These are phyloP conservation scores for Smutsia temminckii DNA, from an alignment of 2,797 vertebrate genomes.

Conservation along the genomic window DNA sequence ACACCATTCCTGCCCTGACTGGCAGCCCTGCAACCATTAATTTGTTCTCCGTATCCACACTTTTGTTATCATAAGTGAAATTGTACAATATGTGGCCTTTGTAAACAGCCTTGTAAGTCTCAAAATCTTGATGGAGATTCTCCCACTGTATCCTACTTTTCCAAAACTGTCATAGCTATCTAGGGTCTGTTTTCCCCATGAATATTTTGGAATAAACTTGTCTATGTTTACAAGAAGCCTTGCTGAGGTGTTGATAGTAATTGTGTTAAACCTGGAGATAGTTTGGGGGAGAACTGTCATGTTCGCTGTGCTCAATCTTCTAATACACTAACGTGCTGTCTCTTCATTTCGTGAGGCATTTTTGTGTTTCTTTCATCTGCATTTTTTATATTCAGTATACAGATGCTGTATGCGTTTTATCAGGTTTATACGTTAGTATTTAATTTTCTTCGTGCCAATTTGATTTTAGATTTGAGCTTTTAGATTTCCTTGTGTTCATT, in stretches of 20 bases:
- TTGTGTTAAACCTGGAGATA: accelerated
- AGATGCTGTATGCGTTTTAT: not conserved
- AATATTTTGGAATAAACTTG: not conserved
- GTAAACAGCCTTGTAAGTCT: not conserved
- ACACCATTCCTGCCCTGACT: not conserved
- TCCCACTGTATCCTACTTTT: not conserved
- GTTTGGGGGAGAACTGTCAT: not conserved
- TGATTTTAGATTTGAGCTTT: too few species aligned
- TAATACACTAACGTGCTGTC: not conserved
- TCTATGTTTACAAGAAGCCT: not conserved
- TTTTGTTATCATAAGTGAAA: accelerated
- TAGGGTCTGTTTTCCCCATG: not conserved
- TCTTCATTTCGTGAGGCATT: not conserved
- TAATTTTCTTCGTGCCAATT: not conserved
- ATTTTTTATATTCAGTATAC: not conserved
- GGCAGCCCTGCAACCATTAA: not conserved
- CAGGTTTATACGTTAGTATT: not conserved
- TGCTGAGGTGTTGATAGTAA: not conserved
- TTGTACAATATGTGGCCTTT: not conserved
- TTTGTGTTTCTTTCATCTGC: not conserved
- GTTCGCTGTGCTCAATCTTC: accelerated
- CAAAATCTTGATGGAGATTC: not conserved
- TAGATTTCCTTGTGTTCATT: not conserved
- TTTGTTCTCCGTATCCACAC: accelerated
- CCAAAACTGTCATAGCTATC: not conserved